These are phyloP conservation scores for Agrochola macilenta DNA, from an alignment of 2,888 invertebrate genomes.

Conservation along the genomic window DNA sequence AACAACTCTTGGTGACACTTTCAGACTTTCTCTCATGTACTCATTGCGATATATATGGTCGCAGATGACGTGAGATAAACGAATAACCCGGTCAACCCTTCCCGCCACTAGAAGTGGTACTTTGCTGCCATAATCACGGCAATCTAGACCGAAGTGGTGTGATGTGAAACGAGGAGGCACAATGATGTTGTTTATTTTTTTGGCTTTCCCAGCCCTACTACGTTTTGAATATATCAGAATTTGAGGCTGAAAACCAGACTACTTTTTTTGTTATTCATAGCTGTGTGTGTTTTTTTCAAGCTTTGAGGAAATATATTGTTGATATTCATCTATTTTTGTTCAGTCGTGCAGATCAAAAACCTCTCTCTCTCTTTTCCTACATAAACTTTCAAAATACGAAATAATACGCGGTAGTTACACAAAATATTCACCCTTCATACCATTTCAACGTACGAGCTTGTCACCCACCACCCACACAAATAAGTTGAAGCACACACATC, in stretches of 20 bases:
- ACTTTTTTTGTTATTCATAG: conserved; percentile 4
- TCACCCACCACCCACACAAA: not conserved
- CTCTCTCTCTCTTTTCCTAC: not conserved
- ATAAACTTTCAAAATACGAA: not conserved
- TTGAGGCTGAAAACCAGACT: conserved; percentile 13
- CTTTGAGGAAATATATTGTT: not conserved
- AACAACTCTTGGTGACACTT: not conserved
- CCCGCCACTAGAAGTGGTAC: conserved; percentile 25
- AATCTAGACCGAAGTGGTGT: conserved; percentile 32
- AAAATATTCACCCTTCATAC: not conserved
- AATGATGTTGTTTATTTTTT: conserved; percentile 31
- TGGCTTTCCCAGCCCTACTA: conserved; percentile 16
- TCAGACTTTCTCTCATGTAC: not conserved
- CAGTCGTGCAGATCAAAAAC: not conserved
- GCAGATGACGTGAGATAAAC: conserved; percentile 44
- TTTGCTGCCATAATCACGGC: conserved; percentile 34
- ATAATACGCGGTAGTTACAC: not conserved
- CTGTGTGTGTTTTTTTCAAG: not conserved
- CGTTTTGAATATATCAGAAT: conserved; percentile 30
- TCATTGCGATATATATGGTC: not conserved
- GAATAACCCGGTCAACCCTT: conserved; percentile 33
- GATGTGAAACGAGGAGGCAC: conserved; percentile 19
- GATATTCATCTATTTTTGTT: not conserved
- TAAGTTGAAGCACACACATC: not conserved
- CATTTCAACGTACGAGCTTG: too few species aligned